Evolutionary conservation across 1,140 invertebrate genomes (phyloP).

Genomic region (Heliconius melpomene): DNA sequence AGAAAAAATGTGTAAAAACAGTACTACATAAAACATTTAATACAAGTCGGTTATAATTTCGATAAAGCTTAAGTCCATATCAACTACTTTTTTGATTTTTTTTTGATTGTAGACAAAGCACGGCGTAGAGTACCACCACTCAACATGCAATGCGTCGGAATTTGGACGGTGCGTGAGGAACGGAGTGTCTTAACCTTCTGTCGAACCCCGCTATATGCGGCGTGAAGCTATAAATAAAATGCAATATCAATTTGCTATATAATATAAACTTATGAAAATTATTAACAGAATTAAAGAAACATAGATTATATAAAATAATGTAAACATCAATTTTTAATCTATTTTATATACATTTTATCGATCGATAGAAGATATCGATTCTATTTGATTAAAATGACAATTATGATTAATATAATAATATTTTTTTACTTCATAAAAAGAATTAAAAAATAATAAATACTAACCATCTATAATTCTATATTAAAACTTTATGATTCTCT

Average conservation of each 20-base stretch:
- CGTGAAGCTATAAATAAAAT: not conserved
- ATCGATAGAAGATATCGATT: too few species aligned
- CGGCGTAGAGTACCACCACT: not conserved
- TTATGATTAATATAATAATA: not conserved
- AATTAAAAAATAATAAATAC: too few species aligned
- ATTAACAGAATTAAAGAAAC: conserved; percentile 23
- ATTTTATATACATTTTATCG: too few species aligned
- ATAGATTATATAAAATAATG: conserved; percentile 27
- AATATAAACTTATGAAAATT: conserved; percentile 18
- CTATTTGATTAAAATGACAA: not conserved
- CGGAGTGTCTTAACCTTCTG: not conserved
- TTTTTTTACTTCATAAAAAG: not conserved
- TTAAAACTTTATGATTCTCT: too few species aligned
- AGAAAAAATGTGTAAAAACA: too few species aligned
- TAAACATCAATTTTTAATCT: conserved; percentile 1
- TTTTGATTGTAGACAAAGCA: not conserved
- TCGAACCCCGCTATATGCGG: not conserved
- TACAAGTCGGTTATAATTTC: too few species aligned
- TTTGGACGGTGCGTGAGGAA: not conserved
- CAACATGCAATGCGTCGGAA: not conserved
- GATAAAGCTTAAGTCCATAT: too few species aligned
- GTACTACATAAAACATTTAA: too few species aligned
- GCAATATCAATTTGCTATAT: not conserved
- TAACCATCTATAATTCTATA: too few species aligned
- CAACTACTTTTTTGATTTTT: too few species aligned